Evolutionary conservation across 2,888 invertebrate genomes (phyloP), one percentile per base, ranked within the genome.

Genomic region (Acleris holmiana): DNA sequence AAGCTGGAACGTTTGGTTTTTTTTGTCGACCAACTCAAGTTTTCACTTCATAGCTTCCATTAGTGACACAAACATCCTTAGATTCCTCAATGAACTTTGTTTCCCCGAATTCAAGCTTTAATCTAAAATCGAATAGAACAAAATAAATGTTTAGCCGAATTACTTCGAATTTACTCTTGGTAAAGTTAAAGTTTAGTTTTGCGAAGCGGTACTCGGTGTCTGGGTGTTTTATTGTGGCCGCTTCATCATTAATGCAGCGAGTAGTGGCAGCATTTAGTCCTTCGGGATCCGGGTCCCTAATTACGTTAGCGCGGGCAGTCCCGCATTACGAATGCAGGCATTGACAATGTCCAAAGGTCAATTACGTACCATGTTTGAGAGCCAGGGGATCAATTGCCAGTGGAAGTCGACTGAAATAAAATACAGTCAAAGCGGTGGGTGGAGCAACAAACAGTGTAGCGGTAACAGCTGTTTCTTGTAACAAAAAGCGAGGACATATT

Each of bases 241-340:
- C 68, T 66, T 74, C 73, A 80, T 83, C 78, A 82, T 78, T 83
- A 80, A 83, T 83, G 79, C 82, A 83, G 70, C 69, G 73, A 75
- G 71, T 74, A 73, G 76, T 78, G 73, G 71, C 73, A 75, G 68
- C 65, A 61, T 71, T 71, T 67, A 67, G 77, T 76, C 83, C 80
- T 73, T 69, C 66, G 78, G 77, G 82, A 76, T 69, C 69, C 69
- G 68, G 66, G 63, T 40, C 71, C 73, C 75, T 80, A 82, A 83
- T 83, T 81, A 82, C 75, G 75, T 71, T 69, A 68, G 68, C 66
- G n/a, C 64, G 66, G 46, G 68, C 68, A 65, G 69, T 70, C 69
- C 61, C 68, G 71, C 74, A 77, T 80, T 76, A 74, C 74, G 73
- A 76, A 80, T 80, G 77, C 76, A 76, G 76, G 69, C 71, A 68